Conservation (phyloP, 2,888 invertebrate species). For the Blera fallax region DNA sequence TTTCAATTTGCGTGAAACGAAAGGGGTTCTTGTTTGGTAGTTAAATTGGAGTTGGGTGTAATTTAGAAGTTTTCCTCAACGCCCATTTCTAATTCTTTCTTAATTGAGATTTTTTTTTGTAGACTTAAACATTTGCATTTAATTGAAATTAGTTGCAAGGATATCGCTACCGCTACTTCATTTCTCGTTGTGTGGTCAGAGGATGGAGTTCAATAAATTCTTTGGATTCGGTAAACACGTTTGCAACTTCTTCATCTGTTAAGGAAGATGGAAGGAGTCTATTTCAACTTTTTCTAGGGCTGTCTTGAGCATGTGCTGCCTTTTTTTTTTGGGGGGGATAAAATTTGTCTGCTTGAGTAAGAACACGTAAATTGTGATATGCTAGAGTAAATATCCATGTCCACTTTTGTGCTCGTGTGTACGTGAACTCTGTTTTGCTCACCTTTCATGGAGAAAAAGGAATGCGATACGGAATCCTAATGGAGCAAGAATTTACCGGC, state of each 20-base stretch:
- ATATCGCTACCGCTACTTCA: not conserved
- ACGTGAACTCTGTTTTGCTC: slow-evolving; percentile 44
- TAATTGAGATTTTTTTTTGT: slow-evolving; percentile 50
- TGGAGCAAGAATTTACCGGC: slow-evolving; percentile 65
- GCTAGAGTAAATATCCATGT: slow-evolving; percentile 69
- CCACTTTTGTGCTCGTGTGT: slow-evolving; percentile 45
- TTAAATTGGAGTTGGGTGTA: slow-evolving; percentile 26
- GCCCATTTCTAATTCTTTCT: slow-evolving; percentile 70
- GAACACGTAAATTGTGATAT: slow-evolving; percentile 65
- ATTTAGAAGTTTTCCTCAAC: slow-evolving; percentile 63
- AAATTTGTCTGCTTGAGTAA: slow-evolving; percentile 49
- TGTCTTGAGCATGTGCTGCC: not conserved
- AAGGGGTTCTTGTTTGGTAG: slow-evolving; percentile 24
- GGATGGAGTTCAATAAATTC: not conserved
- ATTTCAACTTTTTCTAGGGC: slow-evolving; percentile 17
- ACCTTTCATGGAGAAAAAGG: slow-evolving; percentile 56
- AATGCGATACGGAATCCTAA: slow-evolving; percentile 62
- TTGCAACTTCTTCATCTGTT: not conserved
- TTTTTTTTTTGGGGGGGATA: not conserved
- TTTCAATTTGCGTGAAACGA: slow-evolving; percentile 37
- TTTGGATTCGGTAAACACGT: not conserved
- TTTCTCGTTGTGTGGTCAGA: not conserved
- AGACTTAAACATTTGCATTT: slow-evolving; percentile 47
- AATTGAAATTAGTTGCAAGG: slow-evolving; percentile 44
- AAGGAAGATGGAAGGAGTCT: slow-evolving; percentile 17